Percentiles rank a stretch among this genome's conserved stretches.
These are phyloP conservation scores for Ylistrum balloti DNA, from an alignment of 1,140 invertebrate genomes.

Conservation along the genomic window DNA sequence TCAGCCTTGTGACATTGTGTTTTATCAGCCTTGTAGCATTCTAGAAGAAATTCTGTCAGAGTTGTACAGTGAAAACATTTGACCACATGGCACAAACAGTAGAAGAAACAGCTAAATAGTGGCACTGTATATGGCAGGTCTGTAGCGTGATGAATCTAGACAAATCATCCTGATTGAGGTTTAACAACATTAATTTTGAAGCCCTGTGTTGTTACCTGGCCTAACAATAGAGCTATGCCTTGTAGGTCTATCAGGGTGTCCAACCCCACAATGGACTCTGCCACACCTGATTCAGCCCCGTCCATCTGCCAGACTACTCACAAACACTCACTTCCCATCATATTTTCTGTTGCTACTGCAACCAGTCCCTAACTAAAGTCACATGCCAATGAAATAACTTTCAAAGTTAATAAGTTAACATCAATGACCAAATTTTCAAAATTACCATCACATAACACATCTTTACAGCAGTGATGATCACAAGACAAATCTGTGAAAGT, in stretches of 20 bases:
- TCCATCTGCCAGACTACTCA: not conserved
- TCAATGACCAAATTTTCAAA: not conserved
- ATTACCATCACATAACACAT: too few species aligned
- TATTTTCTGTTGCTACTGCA: not conserved
- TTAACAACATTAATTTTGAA: too few species aligned
- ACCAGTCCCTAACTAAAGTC: too few species aligned
- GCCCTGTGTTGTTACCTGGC: not conserved
- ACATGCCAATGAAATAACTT: not conserved
- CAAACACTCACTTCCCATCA: not conserved
- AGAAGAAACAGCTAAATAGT: too few species aligned
- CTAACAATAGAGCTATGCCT: not conserved
- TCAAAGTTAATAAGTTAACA: not conserved
- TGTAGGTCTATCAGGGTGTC: conserved; percentile 2
- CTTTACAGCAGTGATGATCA: not conserved
- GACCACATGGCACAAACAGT: too few species aligned
- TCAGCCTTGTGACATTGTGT: too few species aligned
- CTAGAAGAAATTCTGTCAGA: too few species aligned
- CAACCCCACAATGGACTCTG: not conserved
- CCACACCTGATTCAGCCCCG: not conserved
- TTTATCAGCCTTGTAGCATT: too few species aligned
- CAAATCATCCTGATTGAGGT: too few species aligned
- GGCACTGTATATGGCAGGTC: too few species aligned
- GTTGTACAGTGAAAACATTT: too few species aligned
- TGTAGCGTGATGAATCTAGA: too few species aligned
- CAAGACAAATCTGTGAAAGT: not conserved